phyloP scores from a whole-genome alignment of 2,797 vertebrate genomes.

The Rhinophrynus dorsalis region DNA sequence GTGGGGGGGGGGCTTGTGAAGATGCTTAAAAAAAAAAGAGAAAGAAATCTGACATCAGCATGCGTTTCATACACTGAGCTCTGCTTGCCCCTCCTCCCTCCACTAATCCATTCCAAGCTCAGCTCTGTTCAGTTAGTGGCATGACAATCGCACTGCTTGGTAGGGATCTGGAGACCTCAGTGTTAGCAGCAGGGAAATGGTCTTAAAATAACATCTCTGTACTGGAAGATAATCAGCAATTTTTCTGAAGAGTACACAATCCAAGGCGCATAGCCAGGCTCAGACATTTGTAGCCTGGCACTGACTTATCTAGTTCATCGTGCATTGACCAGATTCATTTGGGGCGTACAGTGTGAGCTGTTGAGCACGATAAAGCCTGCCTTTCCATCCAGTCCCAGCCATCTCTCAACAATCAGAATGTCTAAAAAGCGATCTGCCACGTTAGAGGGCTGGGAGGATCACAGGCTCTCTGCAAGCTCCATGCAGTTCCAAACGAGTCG shows the following conservation, averaged over 20 bases:
- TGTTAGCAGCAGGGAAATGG: neutral
- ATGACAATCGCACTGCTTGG: slow-evolving; percentile 30
- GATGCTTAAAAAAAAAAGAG: neutral
- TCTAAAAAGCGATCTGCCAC: slow-evolving; percentile 61
- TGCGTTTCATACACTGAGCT: slow-evolving; percentile 60
- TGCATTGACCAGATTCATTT: too few species aligned
- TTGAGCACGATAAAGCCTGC: too few species aligned
- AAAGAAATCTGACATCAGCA: slow-evolving; percentile 58
- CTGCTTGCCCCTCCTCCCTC: slow-evolving; percentile 51
- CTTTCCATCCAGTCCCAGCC: too few species aligned
- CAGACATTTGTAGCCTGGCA: too few species aligned
- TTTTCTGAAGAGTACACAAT: neutral
- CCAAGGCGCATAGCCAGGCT: too few species aligned
- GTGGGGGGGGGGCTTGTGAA: neutral
- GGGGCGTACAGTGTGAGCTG: too few species aligned
- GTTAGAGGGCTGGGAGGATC: slow-evolving; percentile 64
- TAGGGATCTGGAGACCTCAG: slow-evolving; percentile 9
- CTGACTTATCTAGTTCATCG: too few species aligned
- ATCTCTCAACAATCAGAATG: too few species aligned
- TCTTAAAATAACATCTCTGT: slow-evolving; percentile 20
- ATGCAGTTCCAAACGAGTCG: slow-evolving; percentile 60
- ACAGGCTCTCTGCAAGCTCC: slow-evolving; percentile 60
- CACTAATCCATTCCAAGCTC: slow-evolving; percentile 52
- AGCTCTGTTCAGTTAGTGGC: slow-evolving; percentile 61
- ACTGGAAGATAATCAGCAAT: slow-evolving; percentile 9